phyloP scores from a whole-genome alignment of 2,797 vertebrate species.

The Neosalanx taihuensis region DNA sequence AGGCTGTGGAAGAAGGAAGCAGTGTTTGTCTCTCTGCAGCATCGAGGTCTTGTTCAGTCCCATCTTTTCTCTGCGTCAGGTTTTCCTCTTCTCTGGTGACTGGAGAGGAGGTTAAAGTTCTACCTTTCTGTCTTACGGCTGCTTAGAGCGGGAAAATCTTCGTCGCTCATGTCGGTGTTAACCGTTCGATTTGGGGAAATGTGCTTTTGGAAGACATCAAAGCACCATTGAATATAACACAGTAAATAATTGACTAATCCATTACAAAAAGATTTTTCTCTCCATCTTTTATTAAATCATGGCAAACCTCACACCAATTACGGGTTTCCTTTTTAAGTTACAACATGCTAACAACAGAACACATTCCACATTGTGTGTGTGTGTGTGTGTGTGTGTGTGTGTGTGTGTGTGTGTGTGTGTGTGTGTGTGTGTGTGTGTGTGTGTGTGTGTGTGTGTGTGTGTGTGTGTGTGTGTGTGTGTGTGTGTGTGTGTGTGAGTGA shows the following conservation, averaged over 20 bases:
- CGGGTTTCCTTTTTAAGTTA: too few species aligned
- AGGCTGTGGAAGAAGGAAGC: conserved; percentile 36
- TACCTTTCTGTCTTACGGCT: too few species aligned
- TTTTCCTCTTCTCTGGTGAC: too few species aligned
- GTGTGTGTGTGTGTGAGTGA: background rate
- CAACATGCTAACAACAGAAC: too few species aligned
- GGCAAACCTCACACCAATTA: too few species aligned
- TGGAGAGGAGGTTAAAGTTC: too few species aligned
- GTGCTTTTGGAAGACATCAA: background rate
- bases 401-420: background rate
- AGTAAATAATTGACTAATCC: too few species aligned
- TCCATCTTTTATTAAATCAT: too few species aligned
- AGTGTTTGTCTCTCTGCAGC: conserved; percentile 45
- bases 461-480: conserved; percentile 4
- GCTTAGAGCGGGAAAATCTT: too few species aligned
- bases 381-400: background rate
- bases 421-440: background rate
- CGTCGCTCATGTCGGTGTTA: background rate
- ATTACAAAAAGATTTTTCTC: too few species aligned
- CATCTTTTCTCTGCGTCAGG: too few species aligned
- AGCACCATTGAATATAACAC: background rate
- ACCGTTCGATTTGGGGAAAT: background rate
- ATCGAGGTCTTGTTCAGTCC: background rate
- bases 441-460: background rate
- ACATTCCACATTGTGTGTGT: background rate